These are phyloP conservation scores for Monomorium pharaonis DNA, from an alignment of 1,140 invertebrate genomes.

Conservation along the genomic window DNA sequence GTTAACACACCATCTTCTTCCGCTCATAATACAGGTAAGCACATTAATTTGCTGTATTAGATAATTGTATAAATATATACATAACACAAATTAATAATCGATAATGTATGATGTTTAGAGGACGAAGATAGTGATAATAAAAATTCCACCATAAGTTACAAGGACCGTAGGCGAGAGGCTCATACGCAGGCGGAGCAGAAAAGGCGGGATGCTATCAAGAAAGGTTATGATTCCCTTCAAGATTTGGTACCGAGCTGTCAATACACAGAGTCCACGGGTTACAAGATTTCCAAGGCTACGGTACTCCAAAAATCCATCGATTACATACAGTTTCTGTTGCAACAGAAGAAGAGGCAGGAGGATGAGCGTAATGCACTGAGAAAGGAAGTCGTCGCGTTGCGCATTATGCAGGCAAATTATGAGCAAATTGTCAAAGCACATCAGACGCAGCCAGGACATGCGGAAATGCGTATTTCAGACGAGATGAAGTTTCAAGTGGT, in stretches of 20 bases:
- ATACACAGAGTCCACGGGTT: slow-evolving; percentile 92
- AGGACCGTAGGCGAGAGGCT: slow-evolving; percentile 96
- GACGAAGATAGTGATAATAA: slow-evolving; percentile 96
- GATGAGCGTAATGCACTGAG: slow-evolving; percentile 96
- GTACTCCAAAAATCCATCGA: slow-evolving; percentile 97
- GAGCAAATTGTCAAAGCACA: slow-evolving; percentile 98
- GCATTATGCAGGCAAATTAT: slow-evolving; percentile 97
- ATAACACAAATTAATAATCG: not conserved
- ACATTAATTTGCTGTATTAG: slow-evolving; percentile 22
- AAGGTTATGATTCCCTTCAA: slow-evolving; percentile 96
- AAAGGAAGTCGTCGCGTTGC: slow-evolving; percentile 97
- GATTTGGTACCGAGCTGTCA: slow-evolving; percentile 97
- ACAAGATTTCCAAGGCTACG: slow-evolving; percentile 98
- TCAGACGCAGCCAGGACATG: slow-evolving; percentile 95
- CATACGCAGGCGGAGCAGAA: slow-evolving; percentile 99
- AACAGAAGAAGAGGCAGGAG: slow-evolving; percentile 97
- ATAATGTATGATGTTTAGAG: slow-evolving; percentile 85
- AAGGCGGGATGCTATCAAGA: slow-evolving; percentile 97
- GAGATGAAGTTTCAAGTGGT: slow-evolving; percentile 98
- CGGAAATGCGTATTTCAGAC: slow-evolving; percentile 95
- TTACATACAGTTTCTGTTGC: slow-evolving; percentile 95
- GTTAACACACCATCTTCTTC: slow-evolving; percentile 93
- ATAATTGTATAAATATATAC: no score
- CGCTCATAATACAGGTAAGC: slow-evolving; percentile 93
- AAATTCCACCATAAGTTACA: slow-evolving; percentile 93